Evolutionary conservation across 2,113 vertebrate genomes (phyloP).

Genomic region (Callocephalon fimbriatum): DNA sequence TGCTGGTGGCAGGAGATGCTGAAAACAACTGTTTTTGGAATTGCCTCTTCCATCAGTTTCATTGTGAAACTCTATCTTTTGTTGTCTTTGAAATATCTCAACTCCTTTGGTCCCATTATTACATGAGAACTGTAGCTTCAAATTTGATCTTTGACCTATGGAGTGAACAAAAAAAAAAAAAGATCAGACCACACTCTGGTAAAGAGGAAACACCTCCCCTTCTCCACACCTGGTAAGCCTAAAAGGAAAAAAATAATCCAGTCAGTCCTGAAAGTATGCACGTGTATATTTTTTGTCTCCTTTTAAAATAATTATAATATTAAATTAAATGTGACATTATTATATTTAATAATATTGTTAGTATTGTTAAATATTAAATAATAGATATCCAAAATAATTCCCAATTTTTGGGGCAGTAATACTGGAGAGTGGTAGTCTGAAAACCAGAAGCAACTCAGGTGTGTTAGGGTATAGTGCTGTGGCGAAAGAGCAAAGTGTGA

Average conservation of each 20-base stretch:
- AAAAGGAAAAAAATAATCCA: background rate
- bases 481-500: background rate
- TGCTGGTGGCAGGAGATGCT: accelerated
- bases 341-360: background rate
- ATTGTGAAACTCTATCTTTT: background rate
- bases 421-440: background rate
- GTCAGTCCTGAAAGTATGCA: background rate
- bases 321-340: background rate
- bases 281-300: accelerated
- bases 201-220: background rate
- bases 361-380: background rate
- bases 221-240: background rate
- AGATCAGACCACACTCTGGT: background rate
- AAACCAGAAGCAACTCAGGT: background rate
- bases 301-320: background rate
- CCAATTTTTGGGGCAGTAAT: background rate
- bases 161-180: background rate
- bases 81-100: background rate
- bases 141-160: background rate
- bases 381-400: background rate
- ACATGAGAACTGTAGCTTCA: background rate
- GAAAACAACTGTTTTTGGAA: background rate
- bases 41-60: background rate
- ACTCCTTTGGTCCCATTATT: background rate
- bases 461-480: background rate